Percentiles rank a stretch among this genome's conserved stretches.
These are phyloP conservation scores for Mastomys coucha DNA, from an alignment of 2,113 vertebrate species.

Conservation along the genomic window DNA sequence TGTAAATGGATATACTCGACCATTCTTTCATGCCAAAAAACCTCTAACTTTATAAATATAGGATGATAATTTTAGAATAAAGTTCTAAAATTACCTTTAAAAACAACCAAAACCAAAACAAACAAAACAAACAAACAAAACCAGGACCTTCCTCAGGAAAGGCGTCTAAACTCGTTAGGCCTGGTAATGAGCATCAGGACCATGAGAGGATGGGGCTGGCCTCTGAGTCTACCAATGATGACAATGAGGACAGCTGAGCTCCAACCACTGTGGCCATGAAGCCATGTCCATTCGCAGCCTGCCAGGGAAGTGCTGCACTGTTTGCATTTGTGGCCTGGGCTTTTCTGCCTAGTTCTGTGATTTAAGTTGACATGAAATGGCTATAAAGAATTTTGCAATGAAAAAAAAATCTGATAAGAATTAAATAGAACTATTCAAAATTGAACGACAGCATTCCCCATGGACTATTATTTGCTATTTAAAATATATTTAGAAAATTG, in stretches of 20 bases:
- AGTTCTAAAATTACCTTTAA: not conserved
- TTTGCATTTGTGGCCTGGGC: conserved; percentile 81
- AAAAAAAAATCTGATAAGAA: conserved; percentile 76
- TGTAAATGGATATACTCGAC: conserved; percentile 41
- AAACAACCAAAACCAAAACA: not conserved
- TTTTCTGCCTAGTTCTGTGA: conserved; percentile 85
- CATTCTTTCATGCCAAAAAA: conserved; percentile 54
- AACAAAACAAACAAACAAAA: not conserved
- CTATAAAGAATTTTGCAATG: conserved; percentile 91
- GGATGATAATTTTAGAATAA: not conserved
- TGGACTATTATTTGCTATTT: conserved; percentile 47
- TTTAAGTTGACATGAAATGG: conserved; percentile 85
- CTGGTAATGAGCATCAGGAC: conserved; percentile 66
- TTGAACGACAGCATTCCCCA: conserved; percentile 48
- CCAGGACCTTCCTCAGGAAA: not conserved
- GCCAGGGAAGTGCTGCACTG: conserved; percentile 71
- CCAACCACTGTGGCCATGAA: no score
- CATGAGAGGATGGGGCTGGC: conserved; percentile 49
- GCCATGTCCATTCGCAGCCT: not conserved
- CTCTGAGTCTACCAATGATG: conserved; percentile 83
- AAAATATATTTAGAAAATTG: conserved; percentile 68
- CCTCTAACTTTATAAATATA: not conserved
- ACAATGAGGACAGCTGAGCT: conserved; percentile 83
- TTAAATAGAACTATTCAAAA: conserved; percentile 6
- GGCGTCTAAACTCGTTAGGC: conserved; percentile 31